A percentile compares a stretch with the other conserved stretches of the same genome.
These are phyloP conservation scores for Anser brachyrhynchus DNA, from an alignment of 2,113 vertebrate species.

Conservation along the genomic window DNA sequence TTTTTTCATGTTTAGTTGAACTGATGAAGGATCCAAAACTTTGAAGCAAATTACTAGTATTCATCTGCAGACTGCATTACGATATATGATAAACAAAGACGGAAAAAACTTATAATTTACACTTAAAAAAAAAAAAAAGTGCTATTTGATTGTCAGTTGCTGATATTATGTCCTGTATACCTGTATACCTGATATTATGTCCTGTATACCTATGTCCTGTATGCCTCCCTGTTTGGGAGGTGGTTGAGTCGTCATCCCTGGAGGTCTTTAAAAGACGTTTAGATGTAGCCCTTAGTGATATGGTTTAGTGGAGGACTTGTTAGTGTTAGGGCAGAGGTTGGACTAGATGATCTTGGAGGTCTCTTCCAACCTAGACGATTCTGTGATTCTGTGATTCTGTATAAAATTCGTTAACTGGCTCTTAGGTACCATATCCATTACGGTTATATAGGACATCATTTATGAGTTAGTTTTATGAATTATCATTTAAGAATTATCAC, in stretches of 20 bases:
- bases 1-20: neutral
- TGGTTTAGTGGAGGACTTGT: no score
- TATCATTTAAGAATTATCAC: neutral
- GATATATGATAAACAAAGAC: neutral
- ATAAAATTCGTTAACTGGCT: neutral
- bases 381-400: neutral
- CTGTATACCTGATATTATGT: no score
- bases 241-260: no score
- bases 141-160: neutral
- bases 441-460: neutral
- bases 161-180: neutral
- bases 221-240: no score
- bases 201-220: no score
- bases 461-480: neutral
- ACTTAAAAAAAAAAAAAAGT: neutral
- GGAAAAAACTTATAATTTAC: neutral
- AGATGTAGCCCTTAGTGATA: no score
- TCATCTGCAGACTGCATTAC: neutral
- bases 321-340: no score
- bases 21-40: neutral
- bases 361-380: no score
- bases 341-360: no score
- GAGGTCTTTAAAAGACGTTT: no score
- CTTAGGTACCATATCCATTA: neutral
- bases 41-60: neutral